Conservation (phyloP, 2,888 invertebrate species). For the Caenorhabditis japonica region DNA sequence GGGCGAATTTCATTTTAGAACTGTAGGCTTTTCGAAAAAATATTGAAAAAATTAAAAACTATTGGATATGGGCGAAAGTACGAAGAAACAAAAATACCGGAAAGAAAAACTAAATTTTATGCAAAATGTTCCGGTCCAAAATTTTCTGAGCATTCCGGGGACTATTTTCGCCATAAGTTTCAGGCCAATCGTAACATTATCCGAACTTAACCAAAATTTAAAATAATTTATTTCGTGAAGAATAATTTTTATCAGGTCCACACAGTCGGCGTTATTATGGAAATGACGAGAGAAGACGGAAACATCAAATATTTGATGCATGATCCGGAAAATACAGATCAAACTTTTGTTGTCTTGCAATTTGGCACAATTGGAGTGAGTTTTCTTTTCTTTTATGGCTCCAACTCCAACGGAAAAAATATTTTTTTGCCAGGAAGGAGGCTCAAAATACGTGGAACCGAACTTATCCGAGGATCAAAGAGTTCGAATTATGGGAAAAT, state of each 20-base stretch:
- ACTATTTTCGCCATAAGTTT: background rate
- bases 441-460: constrained; percentile 8
- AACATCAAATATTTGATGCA: constrained; percentile 13
- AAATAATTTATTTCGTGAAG: too few relatives aligned
- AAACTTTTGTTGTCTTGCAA: constrained; percentile 16
- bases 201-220: too few relatives aligned
- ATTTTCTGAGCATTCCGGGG: too few relatives aligned
- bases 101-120: background rate
- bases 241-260: background rate
- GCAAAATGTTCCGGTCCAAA: constrained; percentile 4
- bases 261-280: constrained; percentile 24
- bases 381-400: too few relatives aligned
- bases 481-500: constrained; percentile 30
- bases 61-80: background rate
- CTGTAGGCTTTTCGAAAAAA: too few relatives aligned
- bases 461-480: constrained; percentile 11
- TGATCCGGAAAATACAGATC: constrained; percentile 24
- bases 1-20: constrained; percentile 27
- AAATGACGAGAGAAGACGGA: constrained; percentile 21
- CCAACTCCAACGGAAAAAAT: background rate
- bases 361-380: constrained; percentile 14
- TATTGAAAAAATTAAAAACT: too few relatives aligned
- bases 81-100: background rate
- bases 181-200: too few relatives aligned
- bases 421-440: constrained; percentile 9